phyloP scores from a whole-genome alignment of 2,888 invertebrate species.

The Athetis lepigone region DNA sequence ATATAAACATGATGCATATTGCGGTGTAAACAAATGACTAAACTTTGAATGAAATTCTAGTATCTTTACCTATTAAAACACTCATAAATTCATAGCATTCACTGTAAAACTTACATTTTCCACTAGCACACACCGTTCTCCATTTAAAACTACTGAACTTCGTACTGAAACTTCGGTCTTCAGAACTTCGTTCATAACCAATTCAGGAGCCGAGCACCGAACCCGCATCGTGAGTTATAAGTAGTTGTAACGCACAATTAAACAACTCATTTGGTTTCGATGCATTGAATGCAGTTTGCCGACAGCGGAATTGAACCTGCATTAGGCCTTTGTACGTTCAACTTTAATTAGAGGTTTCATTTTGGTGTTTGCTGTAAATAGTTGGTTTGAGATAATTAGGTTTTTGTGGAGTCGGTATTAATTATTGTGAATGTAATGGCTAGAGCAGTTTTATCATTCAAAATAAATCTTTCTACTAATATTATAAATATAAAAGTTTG shows the following conservation, averaged over 20 bases:
- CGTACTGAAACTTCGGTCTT: conserved; percentile 11
- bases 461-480: no score
- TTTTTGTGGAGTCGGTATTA: not conserved
- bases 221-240: conserved; percentile 31
- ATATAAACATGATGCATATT: no score
- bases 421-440: not conserved
- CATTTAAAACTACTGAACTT: not conserved
- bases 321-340: conserved; percentile 32
- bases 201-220: conserved; percentile 20
- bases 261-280: conserved; percentile 68
- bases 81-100: not conserved
- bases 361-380: conserved; percentile 13
- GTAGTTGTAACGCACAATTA: conserved; percentile 44
- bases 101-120: not conserved
- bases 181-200: conserved; percentile 27
- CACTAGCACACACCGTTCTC: not conserved
- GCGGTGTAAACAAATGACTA: no score
- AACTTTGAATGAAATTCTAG: no score
- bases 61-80: no score
- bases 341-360: conserved; percentile 34
- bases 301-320: conserved; percentile 40
- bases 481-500: no score
- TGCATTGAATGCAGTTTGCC: conserved; percentile 50
- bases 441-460: no score
- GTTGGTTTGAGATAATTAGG: conserved; percentile 21